Percentiles rank a stretch among this genome's conserved stretches.
Evolutionary conservation across 2,888 invertebrate genomes (phyloP).

Genomic region (Leucophenga maculata): DNA sequence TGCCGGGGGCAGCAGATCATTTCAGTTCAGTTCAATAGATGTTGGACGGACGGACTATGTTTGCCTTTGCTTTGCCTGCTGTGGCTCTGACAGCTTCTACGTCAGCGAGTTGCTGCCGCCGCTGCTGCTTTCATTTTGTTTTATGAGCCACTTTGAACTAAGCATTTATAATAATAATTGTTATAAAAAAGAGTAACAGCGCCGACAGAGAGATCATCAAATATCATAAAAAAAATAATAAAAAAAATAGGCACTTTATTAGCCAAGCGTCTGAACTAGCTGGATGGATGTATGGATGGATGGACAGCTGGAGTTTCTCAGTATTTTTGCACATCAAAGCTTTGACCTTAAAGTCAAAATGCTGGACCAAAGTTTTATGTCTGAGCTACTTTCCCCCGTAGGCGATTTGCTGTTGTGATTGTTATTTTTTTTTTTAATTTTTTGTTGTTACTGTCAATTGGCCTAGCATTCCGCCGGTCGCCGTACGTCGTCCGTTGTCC

Average conservation of each 20-base stretch:
- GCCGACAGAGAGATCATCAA: conserved; percentile 1
- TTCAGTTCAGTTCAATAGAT: background rate
- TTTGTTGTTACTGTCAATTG: background rate
- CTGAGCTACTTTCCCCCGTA: background rate
- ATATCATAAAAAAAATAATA: conserved; percentile 35
- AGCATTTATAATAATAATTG: conserved; percentile 58
- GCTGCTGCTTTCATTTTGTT: conserved; percentile 54
- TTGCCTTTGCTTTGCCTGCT: conserved; percentile 8
- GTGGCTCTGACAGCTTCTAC: conserved; percentile 38
- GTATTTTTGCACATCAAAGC: too few relatives aligned
- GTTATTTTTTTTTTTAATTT: background rate
- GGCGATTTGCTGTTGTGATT: background rate
- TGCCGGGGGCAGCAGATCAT: background rate
- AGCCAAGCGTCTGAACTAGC: background rate
- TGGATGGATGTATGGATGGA: too few relatives aligned
- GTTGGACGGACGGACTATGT: background rate
- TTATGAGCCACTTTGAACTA: conserved; percentile 53
- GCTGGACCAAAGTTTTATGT: too few relatives aligned
- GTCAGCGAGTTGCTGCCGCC: conserved; percentile 45
- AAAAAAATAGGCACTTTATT: conserved; percentile 37
- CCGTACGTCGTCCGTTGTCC: too few relatives aligned
- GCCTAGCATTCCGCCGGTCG: too few relatives aligned
- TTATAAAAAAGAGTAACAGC: conserved; percentile 28
- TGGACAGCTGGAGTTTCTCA: too few relatives aligned
- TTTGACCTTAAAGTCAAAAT: too few relatives aligned